phyloP scores from a whole-genome alignment of 1,140 invertebrate species.

The Meteorus sp. region DNA sequence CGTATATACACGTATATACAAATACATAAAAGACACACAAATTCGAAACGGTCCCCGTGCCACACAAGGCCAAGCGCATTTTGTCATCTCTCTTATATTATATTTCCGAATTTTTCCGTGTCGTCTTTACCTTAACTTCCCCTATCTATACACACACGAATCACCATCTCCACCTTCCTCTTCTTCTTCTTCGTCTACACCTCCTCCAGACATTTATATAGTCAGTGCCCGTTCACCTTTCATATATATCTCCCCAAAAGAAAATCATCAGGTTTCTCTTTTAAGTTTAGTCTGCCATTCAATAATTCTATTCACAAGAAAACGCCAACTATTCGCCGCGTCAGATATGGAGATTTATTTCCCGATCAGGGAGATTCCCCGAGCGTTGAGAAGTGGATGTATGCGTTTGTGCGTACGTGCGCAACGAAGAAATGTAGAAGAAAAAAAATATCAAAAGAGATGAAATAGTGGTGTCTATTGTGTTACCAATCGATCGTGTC shows the following conservation, averaged over 20 bases:
- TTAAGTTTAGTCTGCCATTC: conserved; percentile 28
- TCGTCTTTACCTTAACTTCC: conserved; percentile 10
- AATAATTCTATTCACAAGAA: conserved; percentile 31
- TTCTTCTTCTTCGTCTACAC: conserved; percentile 25
- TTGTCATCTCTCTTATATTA: conserved; percentile 27
- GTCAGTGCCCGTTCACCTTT: too few species aligned
- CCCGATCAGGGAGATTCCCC: not conserved
- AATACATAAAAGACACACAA: conserved; percentile 30
- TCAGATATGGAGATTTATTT: conserved; percentile 49
- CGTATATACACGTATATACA: not conserved
- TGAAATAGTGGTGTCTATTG: not conserved
- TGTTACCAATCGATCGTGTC: conserved; percentile 36
- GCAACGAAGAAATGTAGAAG: conserved; percentile 4
- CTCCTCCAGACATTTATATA: too few species aligned
- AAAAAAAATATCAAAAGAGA: conserved; percentile 8
- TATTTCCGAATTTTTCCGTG: not conserved
- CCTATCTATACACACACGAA: conserved; percentile 12
- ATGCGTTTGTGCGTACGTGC: too few species aligned
- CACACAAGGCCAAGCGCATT: conserved; percentile 22
- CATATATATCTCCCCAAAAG: conserved; percentile 17
- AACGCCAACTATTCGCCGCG: conserved; percentile 32
- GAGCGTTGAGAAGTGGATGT: not conserved
- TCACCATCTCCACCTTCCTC: conserved; percentile 20
- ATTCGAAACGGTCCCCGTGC: conserved; percentile 44
- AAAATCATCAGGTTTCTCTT: conserved; percentile 39